Evolutionary conservation across 2,888 invertebrate species (phyloP), one percentile per base, ranked within the genome.

Genomic region (Griposia aprilina): DNA sequence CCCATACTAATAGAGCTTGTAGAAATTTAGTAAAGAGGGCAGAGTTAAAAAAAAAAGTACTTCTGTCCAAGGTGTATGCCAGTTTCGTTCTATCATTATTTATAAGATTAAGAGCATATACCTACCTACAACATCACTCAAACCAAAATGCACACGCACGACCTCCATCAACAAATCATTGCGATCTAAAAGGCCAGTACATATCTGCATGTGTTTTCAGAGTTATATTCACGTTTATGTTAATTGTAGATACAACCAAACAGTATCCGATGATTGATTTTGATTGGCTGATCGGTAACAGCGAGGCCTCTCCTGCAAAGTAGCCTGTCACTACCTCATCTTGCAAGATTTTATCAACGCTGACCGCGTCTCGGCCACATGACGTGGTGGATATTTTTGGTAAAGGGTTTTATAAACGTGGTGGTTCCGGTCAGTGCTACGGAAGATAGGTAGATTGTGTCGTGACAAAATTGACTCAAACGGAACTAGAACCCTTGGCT

Each of bases 181-280:
- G 69, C 78, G 72, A 82, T 80, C 83, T 76, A 69, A 87, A 87
- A 86, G 85, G 84, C 78, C 73, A 83, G 82, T 78, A 76, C 66
- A 66, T 83, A 79, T 74, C 78, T 87, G 85, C 87, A 88, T 88
- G 67, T 88, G 78, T 83, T 89, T 88, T 86, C 78, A 85, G 83
- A 92, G 93, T 91, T 94, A 91, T 92, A 90, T 93, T 94, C 92
- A 95, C 91, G 87, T 95, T 95, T 96, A 93, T 96, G 91, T 96
- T 96, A 96, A 96, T 97, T 97, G 94, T 97, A 97, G 97, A 97
- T 97, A 94, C 96, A 94, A 94, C 95, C 90, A 97, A 97, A 96
- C 96, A 97, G 93, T 96, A 94, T 95, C 96, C 96, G 96, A 96
- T 97, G 96, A 94, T 97, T 95, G 97, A 97, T 96, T 97, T 96